phyloP scores from a whole-genome alignment of 2,113 vertebrate genomes.

The Paralichthys olivaceus region DNA sequence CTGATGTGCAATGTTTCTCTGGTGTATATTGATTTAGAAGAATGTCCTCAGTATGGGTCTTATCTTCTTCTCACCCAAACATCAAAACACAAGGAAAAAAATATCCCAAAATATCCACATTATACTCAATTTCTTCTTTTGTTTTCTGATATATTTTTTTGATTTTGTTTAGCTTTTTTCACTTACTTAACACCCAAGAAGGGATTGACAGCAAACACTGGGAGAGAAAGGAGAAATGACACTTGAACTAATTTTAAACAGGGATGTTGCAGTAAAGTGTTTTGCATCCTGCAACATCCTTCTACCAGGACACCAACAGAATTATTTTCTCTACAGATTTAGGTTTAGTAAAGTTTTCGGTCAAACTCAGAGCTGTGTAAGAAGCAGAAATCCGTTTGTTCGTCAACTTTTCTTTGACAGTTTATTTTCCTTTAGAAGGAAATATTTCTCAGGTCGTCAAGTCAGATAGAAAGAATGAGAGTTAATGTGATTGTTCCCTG shows the following conservation, averaged over 20 bases:
- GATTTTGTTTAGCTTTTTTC: not conserved
- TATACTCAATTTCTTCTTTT: not conserved
- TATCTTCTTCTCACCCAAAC: conserved; percentile 37
- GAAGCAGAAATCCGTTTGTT: conserved; percentile 12
- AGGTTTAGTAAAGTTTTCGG: not conserved
- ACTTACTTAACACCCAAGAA: not conserved
- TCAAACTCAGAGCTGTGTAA: not conserved
- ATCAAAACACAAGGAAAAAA: conserved; percentile 13
- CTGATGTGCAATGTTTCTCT: conserved; percentile 35
- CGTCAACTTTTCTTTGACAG: conserved; percentile 26
- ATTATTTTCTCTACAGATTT: not conserved
- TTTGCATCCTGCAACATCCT: not conserved
- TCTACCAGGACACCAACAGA: not conserved
- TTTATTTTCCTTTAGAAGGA: conserved; percentile 58
- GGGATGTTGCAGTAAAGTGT: not conserved
- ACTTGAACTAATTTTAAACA: not conserved
- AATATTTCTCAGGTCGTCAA: conserved; percentile 60
- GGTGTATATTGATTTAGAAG: conserved; percentile 30
- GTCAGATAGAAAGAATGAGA: conserved; percentile 28
- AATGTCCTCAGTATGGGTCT: conserved; percentile 40
- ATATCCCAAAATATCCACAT: conserved; percentile 35
- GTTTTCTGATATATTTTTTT: not conserved
- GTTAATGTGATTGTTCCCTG: not conserved
- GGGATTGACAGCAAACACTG: not conserved
- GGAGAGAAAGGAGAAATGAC: not conserved